Base-by-base conservation (phyloP, 1,140 invertebrate genomes). In the Sitodiplosis mosellana region DNA sequence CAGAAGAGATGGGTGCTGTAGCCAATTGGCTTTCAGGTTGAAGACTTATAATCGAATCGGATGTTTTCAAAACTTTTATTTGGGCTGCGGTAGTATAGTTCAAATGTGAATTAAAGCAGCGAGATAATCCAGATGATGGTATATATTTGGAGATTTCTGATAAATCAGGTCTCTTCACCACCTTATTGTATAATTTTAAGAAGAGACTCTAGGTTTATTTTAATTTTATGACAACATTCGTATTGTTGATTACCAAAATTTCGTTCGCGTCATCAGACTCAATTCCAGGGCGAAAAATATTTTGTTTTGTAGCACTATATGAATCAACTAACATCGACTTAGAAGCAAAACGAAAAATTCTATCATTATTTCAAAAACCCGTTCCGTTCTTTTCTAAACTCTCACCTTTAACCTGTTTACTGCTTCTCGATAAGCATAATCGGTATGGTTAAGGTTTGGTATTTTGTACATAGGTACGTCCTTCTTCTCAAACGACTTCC, bases 361-460 rank as follows among this genome's bases (percentile, higher is more conserved):
- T 27, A 27, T 27, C 10, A 27, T 27, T 27, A 27, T 27, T 27
- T 27, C 27, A 27, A 27, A 5, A 27, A 27, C 3, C 10, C 10
- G 27, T 27, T 10, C 4, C 4, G 10, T 27, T 27, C 27, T 27
- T 27, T 27, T 10, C 3, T 27, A 27, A 5, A 5, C 10, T 27
- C 27, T 27, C 10, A 27, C 27, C 27, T 27, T 77, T 10, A 87
- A 58, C 48, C 83, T 77, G 0, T 77, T 75, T 1, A 87, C 83
- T 2, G 84, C 84, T 64, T 87, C 82, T 53, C 80, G 75, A 55
- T 87, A 86, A 2, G 81, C 81, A 47, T 79, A 68, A 55, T 87
- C 83, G 0, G 81, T 84, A 55, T 85, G 85, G 66, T 87, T 80
- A 36, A 79, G 76, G 19, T 74, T 75, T 53, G 58, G 63, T 56